Percentiles rank a stretch among this genome's conserved stretches.
Conservation (phyloP, 1,140 invertebrate genomes). For the Onthophagus taurus region DNA sequence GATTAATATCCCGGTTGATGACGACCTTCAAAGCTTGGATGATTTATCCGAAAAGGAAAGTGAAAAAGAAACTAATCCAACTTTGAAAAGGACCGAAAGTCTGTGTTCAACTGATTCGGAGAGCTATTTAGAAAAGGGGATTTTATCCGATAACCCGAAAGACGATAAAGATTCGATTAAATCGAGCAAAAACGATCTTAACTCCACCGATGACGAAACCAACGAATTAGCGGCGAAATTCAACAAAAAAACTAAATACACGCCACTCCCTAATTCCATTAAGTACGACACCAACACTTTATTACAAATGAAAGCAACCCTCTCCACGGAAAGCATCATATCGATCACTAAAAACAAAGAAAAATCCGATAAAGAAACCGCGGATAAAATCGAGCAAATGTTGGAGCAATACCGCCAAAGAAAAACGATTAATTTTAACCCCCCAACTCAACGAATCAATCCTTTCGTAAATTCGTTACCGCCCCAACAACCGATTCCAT, state of each 20-base stretch:
- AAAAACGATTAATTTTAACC: constrained; percentile 27
- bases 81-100: constrained; percentile 26
- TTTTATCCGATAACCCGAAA: constrained; percentile 25
- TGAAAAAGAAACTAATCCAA: constrained; percentile 29
- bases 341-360: constrained; percentile 7
- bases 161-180: constrained; percentile 20
- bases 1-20: constrained; percentile 28
- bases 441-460: constrained; percentile 28
- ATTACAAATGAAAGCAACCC: constrained; percentile 39
- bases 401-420: constrained; percentile 26
- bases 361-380: constrained; percentile 15
- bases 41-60: constrained; percentile 13
- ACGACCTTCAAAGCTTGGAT: constrained; percentile 1
- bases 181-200: constrained; percentile 16
- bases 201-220: constrained; percentile 34
- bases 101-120: constrained; percentile 33
- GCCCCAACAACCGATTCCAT: constrained; percentile 49
- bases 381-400: constrained; percentile 23
- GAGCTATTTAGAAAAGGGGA: constrained; percentile 34
- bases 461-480: constrained; percentile 44
- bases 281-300: constrained; percentile 41
- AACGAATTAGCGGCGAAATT: constrained; percentile 38
- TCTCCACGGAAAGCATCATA: constrained; percentile 28
- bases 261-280: constrained; percentile 18
- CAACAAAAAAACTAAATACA: constrained; percentile 29